Evolutionary conservation across 2,113 vertebrate genomes (phyloP), one percentile per base, ranked within the genome.

Genomic region (Ciconia maguari): DNA sequence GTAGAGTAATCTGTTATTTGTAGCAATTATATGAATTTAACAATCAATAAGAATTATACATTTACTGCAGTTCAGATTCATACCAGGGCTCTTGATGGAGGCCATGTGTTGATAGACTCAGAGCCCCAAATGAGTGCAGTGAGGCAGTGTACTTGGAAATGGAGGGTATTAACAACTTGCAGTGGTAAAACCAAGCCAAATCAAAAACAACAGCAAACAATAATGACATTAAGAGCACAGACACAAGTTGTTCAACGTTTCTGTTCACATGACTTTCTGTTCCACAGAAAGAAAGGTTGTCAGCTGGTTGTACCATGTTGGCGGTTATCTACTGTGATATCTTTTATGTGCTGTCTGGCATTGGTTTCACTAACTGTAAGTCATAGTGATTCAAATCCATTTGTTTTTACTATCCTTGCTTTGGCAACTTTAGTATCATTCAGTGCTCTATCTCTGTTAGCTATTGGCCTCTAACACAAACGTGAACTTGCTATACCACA

Each of bases 211-310:
- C 5, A 22, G 16, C 12, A 71, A 66, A 54, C 18, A 72, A 16
- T n/a, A 78, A 21, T 0, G 0, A 32, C 34, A n/a, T 17, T 44
- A 36, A 65, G 7, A 13, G 6, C 17, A 29, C 15, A 68, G 19
- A 10, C 16, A 41, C 11, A 64, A 25, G 30, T n/a, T 61, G 8
- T 52, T 46, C 26, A 61, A 29, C 20, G 27, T 76, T 92, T 66
- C 15, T 64, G 9, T 77, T 69, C 15, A 26, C 7, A 12, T 0
- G 6, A 34, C 19, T 71, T 78, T 48, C 24, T 64, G 13, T 64
- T 84, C 30, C 48, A 32, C 0, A 1, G 41, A 80, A 80, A 65
- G 46, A 30, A 18, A 32, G 5, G 6, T 3, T 54, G 62, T 79
- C 84, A 57, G 80, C n/a, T 83, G 51, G n/a, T 29, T 38, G 10